Base-by-base conservation (phyloP, 2,888 invertebrate genomes). In the Oasisia sp. region DNA sequence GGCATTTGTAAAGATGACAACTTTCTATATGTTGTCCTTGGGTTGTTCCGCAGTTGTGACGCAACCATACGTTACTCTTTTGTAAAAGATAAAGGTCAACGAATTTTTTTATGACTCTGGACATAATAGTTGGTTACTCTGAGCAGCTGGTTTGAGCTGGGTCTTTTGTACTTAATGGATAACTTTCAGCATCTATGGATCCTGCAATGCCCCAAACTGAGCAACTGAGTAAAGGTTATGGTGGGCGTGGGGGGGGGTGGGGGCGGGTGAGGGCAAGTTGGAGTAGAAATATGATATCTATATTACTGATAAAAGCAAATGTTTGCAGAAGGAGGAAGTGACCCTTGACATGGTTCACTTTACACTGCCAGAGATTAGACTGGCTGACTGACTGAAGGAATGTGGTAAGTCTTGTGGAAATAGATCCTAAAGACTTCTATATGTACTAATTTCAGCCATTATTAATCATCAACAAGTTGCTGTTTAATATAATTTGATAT, bases 261-360 rank as follows among this genome's bases (percentile, higher is more conserved):
- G 74, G 27, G 74, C 5, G 19, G 74, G 74, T 74, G 74, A 27
- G 74, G 74, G 74, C 7, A 27, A 7, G 74, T 74, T 3, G 74
- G n/a, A 27, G 74, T 19, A 74, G 74, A 74, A 74, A 74, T 19
- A 19, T 19, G 74, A 74, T 74, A 74, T 74, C 74, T 27, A 74
- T 74, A 74, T 74, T 74, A 74, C 74, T 74, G 74, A 74, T 74
- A 74, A 74, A 74, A 27, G 27, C n/a, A 74, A 74, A 74, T 74
- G 74, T 74, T 74, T 74, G 74, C 74, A 74, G 74, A 7, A 74
- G 27, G 74, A 27, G 74, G 27, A 74, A 27, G 14, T n/a, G 1
- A 14, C 74, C 27, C 74, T 74, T 74, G 74, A 74, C 74, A 74
- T n/a, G 7, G 14, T n/a, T 74, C 74, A 74, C 74, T 27, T 74